A percentile compares a stretch with the other conserved stretches of the same genome.
Conservation (phyloP, 2,888 invertebrate species). For the Scotopteryx bipunctaria region DNA sequence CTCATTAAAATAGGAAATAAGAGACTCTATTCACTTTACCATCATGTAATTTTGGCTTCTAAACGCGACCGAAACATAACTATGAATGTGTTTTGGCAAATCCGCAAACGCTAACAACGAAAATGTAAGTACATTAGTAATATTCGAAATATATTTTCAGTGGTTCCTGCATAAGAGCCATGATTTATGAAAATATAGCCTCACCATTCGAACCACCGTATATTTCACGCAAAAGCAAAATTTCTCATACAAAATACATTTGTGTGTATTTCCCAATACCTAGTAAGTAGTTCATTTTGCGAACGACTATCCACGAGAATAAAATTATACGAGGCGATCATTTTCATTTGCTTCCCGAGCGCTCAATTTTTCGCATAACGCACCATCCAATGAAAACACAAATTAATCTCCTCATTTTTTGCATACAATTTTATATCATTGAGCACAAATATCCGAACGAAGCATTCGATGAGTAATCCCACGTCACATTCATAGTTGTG, state of each 20-base stretch:
- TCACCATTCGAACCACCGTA: slow-evolving; percentile 13
- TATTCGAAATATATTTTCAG: slow-evolving; percentile 39
- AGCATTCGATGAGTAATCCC: slow-evolving; percentile 71
- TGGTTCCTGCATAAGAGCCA: slow-evolving; percentile 4
- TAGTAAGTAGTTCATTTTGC: slow-evolving; percentile 52
- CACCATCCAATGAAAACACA: slow-evolving; percentile 79
- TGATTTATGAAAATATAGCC: slow-evolving; percentile 40
- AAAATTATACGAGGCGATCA: slow-evolving; percentile 72
- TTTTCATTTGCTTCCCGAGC: slow-evolving; percentile 74
- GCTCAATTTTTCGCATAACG: slow-evolving; percentile 82
- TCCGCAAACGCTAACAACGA: slow-evolving; percentile 43
- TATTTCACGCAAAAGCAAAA: slow-evolving; percentile 31
- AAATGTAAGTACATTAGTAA: slow-evolving; percentile 42
- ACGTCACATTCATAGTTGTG: slow-evolving; percentile 71
- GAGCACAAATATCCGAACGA: slow-evolving; percentile 73
- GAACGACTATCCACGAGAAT: slow-evolving; percentile 64
- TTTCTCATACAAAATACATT: slow-evolving; percentile 27
- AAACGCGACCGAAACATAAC: slow-evolving; percentile 65
- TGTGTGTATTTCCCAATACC: slow-evolving; percentile 34
- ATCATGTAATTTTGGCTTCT: slow-evolving; percentile 79
- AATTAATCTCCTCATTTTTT: slow-evolving; percentile 83
- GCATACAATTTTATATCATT: slow-evolving; percentile 80
- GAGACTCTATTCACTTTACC: slow-evolving; percentile 71
- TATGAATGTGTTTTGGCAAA: slow-evolving; percentile 65
- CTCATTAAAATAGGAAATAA: slow-evolving; percentile 80